Evolutionary conservation across 2,113 vertebrate species (phyloP), one percentile per base, ranked within the genome.

Genomic region (Psophia crepitans): DNA sequence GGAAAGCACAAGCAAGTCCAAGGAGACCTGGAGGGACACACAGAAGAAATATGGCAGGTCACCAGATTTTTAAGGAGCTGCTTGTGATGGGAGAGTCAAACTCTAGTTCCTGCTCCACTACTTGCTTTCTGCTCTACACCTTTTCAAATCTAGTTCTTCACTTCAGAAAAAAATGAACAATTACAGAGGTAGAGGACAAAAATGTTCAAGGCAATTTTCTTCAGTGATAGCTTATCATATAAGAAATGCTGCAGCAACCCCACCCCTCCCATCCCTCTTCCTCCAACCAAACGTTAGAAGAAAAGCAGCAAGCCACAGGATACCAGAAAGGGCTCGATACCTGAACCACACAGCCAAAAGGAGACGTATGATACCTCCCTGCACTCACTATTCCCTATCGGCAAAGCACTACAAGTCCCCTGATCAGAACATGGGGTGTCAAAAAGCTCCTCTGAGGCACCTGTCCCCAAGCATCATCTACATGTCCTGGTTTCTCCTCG

Each of bases 361-460:
- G 1, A 64, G 56, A 30, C 1, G 4, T 19, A 15, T 20, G 37
- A 4, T 6, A 46, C 26, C 26, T 24, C 49, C 35, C 37, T 61
- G 39, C 9, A 9, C 33, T 54, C 54, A 3, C 9, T 56, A 6
- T 7, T 76, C 48, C 53, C 32, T 41, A 6, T 1, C 23, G 28
- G 20, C 30, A 37, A 37, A 80, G 69, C 28, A 12, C 41, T 26
- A 48, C 1, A 3, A 90, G 39, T 76, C 57, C 30, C 23, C 80
- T 18, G 5, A 44, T 8, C 16, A 77, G 41, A n/a, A 53, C 3
- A 1, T 2, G 4, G 18, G 26, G 5, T 0, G 0, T 28, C 64
- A 49, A 64, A 65, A 94, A 83, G 37, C 37, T 49, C 43, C 66
- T 60, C 63, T 63, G 51, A 74, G 26, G n/a, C 26, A 82, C 46